Evolutionary conservation across 2,113 vertebrate genomes (phyloP).

Genomic region (Corythornis cristatus): DNA sequence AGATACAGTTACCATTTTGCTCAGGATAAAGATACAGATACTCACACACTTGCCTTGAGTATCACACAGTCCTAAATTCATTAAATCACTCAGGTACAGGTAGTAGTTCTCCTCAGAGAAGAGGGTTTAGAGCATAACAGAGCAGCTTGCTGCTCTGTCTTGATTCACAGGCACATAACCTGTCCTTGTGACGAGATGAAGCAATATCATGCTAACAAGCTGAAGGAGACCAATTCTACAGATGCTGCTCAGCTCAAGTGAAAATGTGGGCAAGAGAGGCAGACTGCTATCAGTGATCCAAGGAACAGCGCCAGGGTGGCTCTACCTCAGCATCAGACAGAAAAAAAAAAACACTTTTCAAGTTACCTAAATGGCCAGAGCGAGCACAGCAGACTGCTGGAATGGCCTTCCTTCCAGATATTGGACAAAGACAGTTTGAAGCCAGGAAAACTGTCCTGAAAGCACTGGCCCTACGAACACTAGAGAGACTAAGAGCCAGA

Average conservation of each 20-base stretch:
- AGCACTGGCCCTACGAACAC: background rate
- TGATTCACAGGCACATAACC: rapidly evolving
- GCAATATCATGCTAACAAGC: background rate
- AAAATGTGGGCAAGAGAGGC: background rate
- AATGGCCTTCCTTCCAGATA: background rate
- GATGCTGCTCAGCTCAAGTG: background rate
- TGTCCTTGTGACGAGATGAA: background rate
- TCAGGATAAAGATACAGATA: background rate
- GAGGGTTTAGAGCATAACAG: background rate
- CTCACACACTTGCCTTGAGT: background rate
- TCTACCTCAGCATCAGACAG: background rate
- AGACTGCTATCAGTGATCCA: background rate
- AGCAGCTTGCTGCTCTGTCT: background rate
- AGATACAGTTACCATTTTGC: background rate
- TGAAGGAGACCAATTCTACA: background rate
- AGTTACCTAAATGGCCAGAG: background rate
- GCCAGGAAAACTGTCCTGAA: background rate
- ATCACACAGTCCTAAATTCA: background rate
- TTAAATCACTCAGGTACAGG: background rate
- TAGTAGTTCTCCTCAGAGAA: background rate
- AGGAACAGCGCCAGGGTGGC: background rate
- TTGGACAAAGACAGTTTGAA: rapidly evolving
- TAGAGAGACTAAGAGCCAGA: background rate
- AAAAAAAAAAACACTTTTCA: background rate
- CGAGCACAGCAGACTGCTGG: background rate